Conservation (phyloP, 2,888 invertebrate species). For the Nycteola revayana region DNA sequence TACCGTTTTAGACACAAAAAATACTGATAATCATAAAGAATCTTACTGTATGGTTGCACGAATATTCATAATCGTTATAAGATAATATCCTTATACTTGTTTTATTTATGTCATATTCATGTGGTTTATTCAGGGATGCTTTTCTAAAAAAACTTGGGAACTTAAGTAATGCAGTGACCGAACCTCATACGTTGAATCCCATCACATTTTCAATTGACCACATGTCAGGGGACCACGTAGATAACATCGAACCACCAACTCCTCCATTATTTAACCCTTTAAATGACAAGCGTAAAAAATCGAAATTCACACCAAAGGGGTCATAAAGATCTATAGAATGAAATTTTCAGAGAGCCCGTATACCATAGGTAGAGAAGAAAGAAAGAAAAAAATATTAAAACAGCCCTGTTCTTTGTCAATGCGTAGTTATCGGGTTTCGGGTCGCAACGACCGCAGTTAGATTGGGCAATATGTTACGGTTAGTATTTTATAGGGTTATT, state of each 20-base stretch:
- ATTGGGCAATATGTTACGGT: conserved; percentile 10
- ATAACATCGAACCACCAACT: conserved; percentile 21
- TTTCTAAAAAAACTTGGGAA: background rate
- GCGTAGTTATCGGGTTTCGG: conserved; percentile 23
- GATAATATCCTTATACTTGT: too few species aligned
- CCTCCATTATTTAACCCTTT: conserved; percentile 21
- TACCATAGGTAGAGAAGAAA: conserved; percentile 9
- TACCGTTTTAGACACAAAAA: too few species aligned
- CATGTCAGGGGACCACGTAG: background rate
- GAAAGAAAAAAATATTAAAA: conserved; percentile 22
- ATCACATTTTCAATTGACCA: too few species aligned
- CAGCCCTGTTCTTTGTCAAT: conserved; percentile 18
- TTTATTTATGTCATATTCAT: too few species aligned
- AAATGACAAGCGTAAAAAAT: conserved; percentile 26
- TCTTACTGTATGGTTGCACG: too few species aligned
- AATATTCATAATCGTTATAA: too few species aligned
- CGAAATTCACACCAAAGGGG: conserved; percentile 29
- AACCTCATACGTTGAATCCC: too few species aligned
- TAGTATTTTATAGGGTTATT: conserved; percentile 10
- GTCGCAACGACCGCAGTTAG: conserved; percentile 8
- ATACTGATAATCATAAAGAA: too few species aligned
- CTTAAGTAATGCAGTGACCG: background rate
- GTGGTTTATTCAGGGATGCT: too few species aligned
- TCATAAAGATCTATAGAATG: conserved; percentile 23
- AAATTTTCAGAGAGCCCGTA: conserved; percentile 32